A percentile compares a stretch with the other conserved stretches of the same genome.
Evolutionary conservation across 2,113 vertebrate genomes (phyloP).

Genomic region (Upupa epops): DNA sequence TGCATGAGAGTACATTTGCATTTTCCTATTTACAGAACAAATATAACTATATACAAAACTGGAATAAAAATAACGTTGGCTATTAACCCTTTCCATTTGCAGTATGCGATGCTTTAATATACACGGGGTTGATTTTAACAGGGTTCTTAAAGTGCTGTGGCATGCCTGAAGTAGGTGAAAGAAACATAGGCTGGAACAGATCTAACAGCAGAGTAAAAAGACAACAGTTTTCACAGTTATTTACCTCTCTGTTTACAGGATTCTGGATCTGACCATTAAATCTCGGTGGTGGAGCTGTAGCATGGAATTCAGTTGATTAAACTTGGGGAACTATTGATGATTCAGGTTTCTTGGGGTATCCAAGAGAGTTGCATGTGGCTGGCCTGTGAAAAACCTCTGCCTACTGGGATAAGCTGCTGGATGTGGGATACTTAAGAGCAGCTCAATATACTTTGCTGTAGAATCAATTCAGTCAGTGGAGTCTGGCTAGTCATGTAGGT

Average conservation of each 20-base stretch:
- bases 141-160: not conserved
- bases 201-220: not conserved
- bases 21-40: conserved; percentile 63
- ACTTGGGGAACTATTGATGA: not conserved
- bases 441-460: not conserved
- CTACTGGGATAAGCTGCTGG: not conserved
- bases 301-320: not conserved
- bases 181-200: not conserved
- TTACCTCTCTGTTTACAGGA: not conserved
- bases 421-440: not conserved
- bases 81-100: conserved; percentile 2
- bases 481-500: not conserved
- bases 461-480: not conserved
- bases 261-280: not conserved
- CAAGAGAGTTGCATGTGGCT: not conserved
- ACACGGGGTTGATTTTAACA: not conserved
- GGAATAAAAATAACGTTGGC: not conserved
- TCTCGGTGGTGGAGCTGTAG: not conserved
- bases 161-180: not conserved
- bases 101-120: not conserved
- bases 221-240: not conserved
- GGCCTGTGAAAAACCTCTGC: not conserved
- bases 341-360: not conserved
- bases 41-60: not conserved
- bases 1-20: conserved; percentile 35